Evolutionary conservation across 2,113 vertebrate species (phyloP).

Genomic region (Oxygymnocypris stewartii): DNA sequence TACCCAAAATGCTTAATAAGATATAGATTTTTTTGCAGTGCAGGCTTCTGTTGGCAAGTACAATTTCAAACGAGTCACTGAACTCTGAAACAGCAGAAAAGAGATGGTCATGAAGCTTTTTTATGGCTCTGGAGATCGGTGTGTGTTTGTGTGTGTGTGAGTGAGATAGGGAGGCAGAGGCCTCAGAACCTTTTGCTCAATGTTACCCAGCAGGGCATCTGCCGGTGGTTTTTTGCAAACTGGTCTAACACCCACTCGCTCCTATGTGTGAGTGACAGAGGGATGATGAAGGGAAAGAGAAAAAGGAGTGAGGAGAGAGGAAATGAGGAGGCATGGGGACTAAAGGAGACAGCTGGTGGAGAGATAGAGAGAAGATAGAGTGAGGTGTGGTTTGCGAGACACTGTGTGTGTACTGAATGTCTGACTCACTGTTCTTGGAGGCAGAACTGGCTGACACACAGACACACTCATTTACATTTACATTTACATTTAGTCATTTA

Average conservation of each 20-base stretch:
- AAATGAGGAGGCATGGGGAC: constrained; percentile 23
- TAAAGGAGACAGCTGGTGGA: constrained; percentile 32
- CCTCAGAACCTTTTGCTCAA: constrained; percentile 37
- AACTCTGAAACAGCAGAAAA: constrained; percentile 2
- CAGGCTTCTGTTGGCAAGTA: neutral
- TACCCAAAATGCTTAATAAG: neutral
- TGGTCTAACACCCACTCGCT: constrained; percentile 42
- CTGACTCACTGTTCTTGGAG: constrained; percentile 43
- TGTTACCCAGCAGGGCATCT: constrained; percentile 40
- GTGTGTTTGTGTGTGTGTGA: constrained; percentile 2
- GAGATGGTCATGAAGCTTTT: constrained; percentile 8
- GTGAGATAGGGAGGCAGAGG: neutral
- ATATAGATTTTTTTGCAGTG: neutral
- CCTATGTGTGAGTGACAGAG: constrained; percentile 49
- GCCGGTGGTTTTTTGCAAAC: constrained; percentile 23
- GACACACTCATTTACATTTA: too few relatives aligned
- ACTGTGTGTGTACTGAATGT: neutral
- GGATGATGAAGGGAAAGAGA: constrained; percentile 2
- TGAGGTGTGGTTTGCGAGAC: constrained; percentile 11
- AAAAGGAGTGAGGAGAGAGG: constrained; percentile 31
- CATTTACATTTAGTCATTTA: too few relatives aligned
- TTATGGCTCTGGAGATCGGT: neutral
- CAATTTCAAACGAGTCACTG: neutral
- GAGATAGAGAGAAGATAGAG: constrained; percentile 28
- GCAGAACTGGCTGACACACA: constrained; percentile 34